Evolutionary conservation across 2,797 vertebrate genomes (phyloP), one percentile per base, ranked within the genome.

Genomic region (Channa striata): DNA sequence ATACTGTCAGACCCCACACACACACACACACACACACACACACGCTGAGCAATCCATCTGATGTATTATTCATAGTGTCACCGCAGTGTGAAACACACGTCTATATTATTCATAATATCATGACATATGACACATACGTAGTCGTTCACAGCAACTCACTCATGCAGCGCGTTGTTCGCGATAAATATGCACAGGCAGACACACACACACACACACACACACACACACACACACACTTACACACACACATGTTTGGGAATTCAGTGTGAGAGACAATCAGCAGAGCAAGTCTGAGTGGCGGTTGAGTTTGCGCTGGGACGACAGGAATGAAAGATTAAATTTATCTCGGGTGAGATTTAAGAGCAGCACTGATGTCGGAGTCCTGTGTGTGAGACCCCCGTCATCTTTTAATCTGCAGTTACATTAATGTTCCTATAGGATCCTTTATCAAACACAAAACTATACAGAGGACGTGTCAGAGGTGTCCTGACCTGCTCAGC

Each of bases 41-140:
- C 25, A 2, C 4, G 4, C 52, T 23, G 43, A 80, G 60, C 16
- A 49, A 7, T 70, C 63, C 20, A 39, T 8, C 1, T 34, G 6
- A 68, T 78, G 12, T 49, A 69, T 69, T 72, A 82, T 84, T 78
- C 30, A 85, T 63, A 50, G 14, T 25, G 37, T 64, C 40, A 61
- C 71, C 30, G 13, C 59, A 49, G 66, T 48, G 59, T 61, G 75
- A 66, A 69, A 62, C 47, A 71, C 53, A 47, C 50, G 50, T 68
- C 0, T 71, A 51, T 68, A 70, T 76, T 77, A 81, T 86, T 81
- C 39, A 88, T 65, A 23, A 23, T 25, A 30, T 77, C 39, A 34
- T 72, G 46, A 66, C 67, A 68, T 49, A 44, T 59, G 30, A 66
- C 65, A 65, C 37, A 63, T 43, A 46, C 17, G 33, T 23, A 40